Conservation (phyloP, 2,888 invertebrate genomes). For the Plebejus argus region DNA sequence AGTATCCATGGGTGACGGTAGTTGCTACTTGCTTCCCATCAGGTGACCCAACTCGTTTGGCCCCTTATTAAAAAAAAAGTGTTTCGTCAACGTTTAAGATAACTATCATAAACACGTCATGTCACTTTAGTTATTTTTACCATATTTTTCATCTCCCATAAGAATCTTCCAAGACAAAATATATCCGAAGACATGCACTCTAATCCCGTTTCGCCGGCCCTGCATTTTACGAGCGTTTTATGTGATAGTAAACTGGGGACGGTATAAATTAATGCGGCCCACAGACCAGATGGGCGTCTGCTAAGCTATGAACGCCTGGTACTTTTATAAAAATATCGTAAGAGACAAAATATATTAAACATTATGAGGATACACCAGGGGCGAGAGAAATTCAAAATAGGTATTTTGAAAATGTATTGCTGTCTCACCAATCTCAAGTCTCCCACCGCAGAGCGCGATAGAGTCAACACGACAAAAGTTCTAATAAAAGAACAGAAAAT, state of each 20-base stretch:
- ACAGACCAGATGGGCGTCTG: constrained; percentile 22
- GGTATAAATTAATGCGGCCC: constrained; percentile 20
- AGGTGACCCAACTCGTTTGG: too few species aligned
- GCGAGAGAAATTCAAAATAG: too few species aligned
- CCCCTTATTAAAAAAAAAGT: too few species aligned
- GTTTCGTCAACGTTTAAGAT: background rate
- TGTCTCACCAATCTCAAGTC: too few species aligned
- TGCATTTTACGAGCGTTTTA: constrained; percentile 29
- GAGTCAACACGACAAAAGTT: too few species aligned
- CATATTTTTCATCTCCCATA: background rate
- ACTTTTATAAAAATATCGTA: background rate
- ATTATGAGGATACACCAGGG: too few species aligned
- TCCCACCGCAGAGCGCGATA: too few species aligned
- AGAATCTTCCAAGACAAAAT: background rate
- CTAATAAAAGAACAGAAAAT: too few species aligned
- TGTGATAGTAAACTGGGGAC: constrained; percentile 26
- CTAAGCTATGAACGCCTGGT: background rate
- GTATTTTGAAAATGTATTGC: too few species aligned
- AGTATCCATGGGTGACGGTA: too few species aligned
- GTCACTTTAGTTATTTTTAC: background rate
- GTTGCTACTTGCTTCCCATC: too few species aligned
- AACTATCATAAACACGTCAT: background rate
- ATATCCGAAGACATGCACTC: background rate
- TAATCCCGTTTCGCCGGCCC: constrained; percentile 21
- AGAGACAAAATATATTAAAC: too few species aligned